phyloP scores from a whole-genome alignment of 2,113 vertebrate genomes.

The Petrocephalus microphthalmus region DNA sequence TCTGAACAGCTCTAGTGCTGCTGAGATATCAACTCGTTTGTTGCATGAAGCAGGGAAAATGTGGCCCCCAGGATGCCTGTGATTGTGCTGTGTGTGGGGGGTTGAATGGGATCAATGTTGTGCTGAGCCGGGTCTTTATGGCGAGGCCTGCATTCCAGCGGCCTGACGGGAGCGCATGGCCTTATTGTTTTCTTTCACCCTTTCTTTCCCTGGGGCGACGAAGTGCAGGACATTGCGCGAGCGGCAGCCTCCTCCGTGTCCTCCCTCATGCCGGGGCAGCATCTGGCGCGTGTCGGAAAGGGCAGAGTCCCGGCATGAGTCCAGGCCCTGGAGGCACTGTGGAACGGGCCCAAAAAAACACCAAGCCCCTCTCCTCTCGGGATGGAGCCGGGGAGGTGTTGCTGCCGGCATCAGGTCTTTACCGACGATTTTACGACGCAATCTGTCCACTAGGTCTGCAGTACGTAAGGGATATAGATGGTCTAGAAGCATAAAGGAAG shows the following conservation, averaged over 20 bases:
- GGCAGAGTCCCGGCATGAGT: neutral
- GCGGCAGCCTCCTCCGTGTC: neutral
- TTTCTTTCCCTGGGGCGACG: neutral
- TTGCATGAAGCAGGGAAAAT: neutral
- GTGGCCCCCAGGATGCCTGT: neutral
- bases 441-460: neutral
- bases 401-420: neutral
- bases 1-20: neutral
- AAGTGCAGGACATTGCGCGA: neutral
- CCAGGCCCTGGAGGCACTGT: neutral
- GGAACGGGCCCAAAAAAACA: neutral
- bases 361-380: neutral
- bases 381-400: neutral
- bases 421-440: neutral
- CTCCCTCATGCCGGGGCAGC: neutral
- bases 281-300: neutral
- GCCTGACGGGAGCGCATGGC: neutral
- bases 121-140: neutral
- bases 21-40: neutral
- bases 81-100: neutral
- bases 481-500: neutral
- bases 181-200: neutral
- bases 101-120: neutral
- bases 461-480: neutral
- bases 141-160: neutral